Evolutionary conservation across 2,797 vertebrate species (phyloP).

Genomic region (Alectoris magna): DNA sequence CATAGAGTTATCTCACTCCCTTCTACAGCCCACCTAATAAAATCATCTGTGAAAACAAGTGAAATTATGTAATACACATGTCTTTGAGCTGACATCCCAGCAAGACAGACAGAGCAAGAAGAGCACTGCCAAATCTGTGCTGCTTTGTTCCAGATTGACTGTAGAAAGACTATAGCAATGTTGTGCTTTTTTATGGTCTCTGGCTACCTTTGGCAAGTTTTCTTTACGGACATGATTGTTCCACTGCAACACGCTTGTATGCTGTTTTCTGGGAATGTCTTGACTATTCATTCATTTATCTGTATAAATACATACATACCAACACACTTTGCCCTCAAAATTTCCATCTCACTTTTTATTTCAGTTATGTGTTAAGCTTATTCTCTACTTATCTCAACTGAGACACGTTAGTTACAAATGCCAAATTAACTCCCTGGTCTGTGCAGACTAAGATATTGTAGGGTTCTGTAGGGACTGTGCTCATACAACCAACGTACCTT

Average conservation of each 20-base stretch:
- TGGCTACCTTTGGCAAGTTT: not conserved
- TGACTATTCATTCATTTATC: not conserved
- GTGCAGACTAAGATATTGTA: not conserved
- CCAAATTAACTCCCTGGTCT: not conserved
- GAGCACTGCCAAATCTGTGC: not conserved
- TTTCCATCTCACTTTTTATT: not conserved
- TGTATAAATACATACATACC: rapidly evolving
- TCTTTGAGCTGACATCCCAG: not conserved
- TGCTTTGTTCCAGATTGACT: not conserved
- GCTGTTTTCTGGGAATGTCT: not conserved
- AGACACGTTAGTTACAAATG: not conserved
- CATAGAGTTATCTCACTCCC: not conserved
- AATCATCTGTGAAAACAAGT: not conserved
- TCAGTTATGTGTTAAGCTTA: not conserved
- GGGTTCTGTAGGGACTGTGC: not conserved
- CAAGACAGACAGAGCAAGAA: not conserved
- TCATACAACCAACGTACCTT: not conserved
- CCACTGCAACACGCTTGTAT: not conserved
- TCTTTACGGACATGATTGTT: not conserved
- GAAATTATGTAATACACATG: not conserved
- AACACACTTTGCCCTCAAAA: not conserved
- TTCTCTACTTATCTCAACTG: rapidly evolving
- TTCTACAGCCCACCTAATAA: not conserved
- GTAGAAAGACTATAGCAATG: not conserved
- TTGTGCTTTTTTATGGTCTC: not conserved